phyloP scores from a whole-genome alignment of 2,888 invertebrate genomes.

The Tachystola acroxantha region DNA sequence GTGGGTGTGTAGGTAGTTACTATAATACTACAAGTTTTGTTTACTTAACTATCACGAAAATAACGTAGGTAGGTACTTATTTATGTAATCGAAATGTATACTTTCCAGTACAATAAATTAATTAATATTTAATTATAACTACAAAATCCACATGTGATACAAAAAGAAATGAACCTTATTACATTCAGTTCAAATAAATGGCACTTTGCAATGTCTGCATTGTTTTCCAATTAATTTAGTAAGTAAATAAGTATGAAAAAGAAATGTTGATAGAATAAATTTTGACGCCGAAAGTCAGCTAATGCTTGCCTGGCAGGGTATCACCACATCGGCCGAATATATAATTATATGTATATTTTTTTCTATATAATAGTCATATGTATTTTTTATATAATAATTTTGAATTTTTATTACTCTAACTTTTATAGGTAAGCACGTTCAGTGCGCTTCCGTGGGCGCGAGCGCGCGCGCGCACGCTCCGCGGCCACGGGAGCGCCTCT shows the following conservation, averaged over 20 bases:
- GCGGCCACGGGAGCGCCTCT: constrained; percentile 34
- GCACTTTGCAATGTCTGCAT: constrained; percentile 71
- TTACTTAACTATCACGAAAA: constrained; percentile 73
- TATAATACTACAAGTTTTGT: constrained; percentile 53
- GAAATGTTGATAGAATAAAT: constrained; percentile 61
- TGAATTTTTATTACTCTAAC: constrained; percentile 75
- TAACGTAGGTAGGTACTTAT: constrained; percentile 67
- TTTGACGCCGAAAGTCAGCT: constrained; percentile 71
- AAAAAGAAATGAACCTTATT: constrained; percentile 25
- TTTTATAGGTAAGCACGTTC: constrained; percentile 70
- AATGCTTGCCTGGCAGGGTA: constrained; percentile 86
- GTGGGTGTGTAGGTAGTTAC: constrained; percentile 41
- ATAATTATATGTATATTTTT: constrained; percentile 74
- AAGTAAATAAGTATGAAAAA: constrained; percentile 33
- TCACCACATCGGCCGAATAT: constrained; percentile 81
- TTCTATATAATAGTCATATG: constrained; percentile 76
- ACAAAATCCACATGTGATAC: constrained; percentile 52
- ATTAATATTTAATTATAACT: constrained; percentile 46
- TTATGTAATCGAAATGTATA: constrained; percentile 63
- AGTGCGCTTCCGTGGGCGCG: constrained; percentile 34
- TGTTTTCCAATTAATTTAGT: constrained; percentile 54
- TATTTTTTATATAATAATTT: constrained; percentile 78
- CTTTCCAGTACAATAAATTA: constrained; percentile 55
- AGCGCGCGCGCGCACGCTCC: constrained; percentile 6
- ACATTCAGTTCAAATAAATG: constrained; percentile 48